These are phyloP conservation scores for Exephanes ischioxanthus DNA, from an alignment of 2,888 invertebrate species.

Conservation along the genomic window DNA sequence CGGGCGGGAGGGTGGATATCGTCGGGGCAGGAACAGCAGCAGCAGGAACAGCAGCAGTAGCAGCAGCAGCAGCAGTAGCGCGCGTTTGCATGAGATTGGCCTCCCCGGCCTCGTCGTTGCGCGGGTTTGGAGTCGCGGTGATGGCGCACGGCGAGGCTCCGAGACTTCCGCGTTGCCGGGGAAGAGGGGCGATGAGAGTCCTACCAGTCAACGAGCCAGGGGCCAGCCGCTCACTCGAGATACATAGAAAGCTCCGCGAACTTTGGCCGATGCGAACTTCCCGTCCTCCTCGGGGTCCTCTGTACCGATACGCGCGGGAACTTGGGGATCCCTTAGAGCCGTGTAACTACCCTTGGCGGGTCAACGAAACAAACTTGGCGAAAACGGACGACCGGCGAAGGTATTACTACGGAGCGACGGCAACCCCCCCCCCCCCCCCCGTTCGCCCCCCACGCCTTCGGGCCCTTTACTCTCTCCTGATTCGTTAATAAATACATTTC, in stretches of 20 bases:
- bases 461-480: too few relatives aligned
- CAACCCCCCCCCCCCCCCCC: neutral
- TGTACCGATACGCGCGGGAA: constrained; percentile 48
- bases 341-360: constrained; percentile 51
- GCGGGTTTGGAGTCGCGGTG: constrained; percentile 48
- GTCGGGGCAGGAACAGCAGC: constrained; percentile 27
- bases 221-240: constrained; percentile 33
- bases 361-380: constrained; percentile 62
- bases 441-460: too few relatives aligned
- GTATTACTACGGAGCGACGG: neutral
- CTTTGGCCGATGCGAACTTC: constrained; percentile 60
- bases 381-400: neutral
- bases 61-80: constrained; percentile 25
- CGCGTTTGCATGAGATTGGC: constrained; percentile 62
- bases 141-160: constrained; percentile 55
- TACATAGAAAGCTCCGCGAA: constrained; percentile 44
- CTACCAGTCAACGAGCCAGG: constrained; percentile 15
- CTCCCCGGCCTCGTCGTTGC: constrained; percentile 43
- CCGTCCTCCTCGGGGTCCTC: constrained; percentile 32
- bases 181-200: constrained; percentile 14
- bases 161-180: constrained; percentile 11
- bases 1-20: constrained; percentile 26
- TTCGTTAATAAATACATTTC: too few relatives aligned
- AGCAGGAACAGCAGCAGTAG: constrained; percentile 35
- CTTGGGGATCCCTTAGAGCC: constrained; percentile 36